Evolutionary conservation across 2,888 invertebrate species (phyloP), one percentile per base, ranked within the genome.

Genomic region (Dendrolimus pini): DNA sequence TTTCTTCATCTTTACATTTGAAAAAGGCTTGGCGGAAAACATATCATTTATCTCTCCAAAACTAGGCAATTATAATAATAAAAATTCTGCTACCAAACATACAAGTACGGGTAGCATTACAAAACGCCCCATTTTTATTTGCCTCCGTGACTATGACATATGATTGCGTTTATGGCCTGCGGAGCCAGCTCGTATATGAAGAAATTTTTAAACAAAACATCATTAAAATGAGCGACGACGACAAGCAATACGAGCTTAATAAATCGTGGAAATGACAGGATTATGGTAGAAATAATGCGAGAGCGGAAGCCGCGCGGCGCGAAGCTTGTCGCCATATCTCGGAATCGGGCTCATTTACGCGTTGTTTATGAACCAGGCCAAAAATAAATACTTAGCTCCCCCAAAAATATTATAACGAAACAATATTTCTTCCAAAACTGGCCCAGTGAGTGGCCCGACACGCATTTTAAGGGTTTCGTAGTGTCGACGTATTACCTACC

Each of bases 301-400:
- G 63, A 65, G 63, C 64, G 65, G 47, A 62, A 61, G 68, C 70
- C 70, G 60, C 66, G 67, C 30, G 30, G 30, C 30, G 62, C 63
- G 57, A 65, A 67, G 59, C 65, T 61, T 61, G 64, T 56, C 61
- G 55, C 58, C 56, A 58, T 54, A 58, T 56, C 60, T 60, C 61
- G 63, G 54, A 57, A 70, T 66, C 65, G 66, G 69, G 67, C 68
- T 69, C 70, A 71, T 74, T 74, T 70, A 69, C 63, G 66, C 58
- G 62, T 69, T 72, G 70, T 74, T 74, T 75, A 75, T 72, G 66
- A 69, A 68, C 65, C 65, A 66, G 63, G 65, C 71, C 75, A 68
- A 30, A 68, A 72, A 70, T 60, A 72, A 73, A 70, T 71, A 66
- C 63, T 68, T 61, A 61, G 61, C 63, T 65, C 61, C 61, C 56